Conservation (phyloP, 2,888 invertebrate genomes). For the Chelonus formosanus region DNA sequence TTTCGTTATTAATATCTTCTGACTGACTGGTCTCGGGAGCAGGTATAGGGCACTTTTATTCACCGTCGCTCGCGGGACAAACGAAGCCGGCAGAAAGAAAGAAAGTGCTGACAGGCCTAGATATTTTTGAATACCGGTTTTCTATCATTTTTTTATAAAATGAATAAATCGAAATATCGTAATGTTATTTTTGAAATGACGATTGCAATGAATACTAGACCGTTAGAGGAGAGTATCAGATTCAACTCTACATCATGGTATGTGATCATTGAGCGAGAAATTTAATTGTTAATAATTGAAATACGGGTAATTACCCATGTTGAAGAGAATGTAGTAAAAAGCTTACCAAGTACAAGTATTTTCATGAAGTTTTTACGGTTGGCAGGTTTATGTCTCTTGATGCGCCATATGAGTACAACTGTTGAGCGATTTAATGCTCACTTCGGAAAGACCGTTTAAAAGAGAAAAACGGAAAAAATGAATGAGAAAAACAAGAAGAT, state of each 20-base stretch:
- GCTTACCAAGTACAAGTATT: conserved; percentile 18
- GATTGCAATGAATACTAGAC: too few species aligned
- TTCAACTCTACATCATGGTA: too few species aligned
- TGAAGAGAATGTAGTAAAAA: conserved; percentile 3
- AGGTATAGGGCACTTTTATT: conserved; percentile 58
- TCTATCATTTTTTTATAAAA: conserved; percentile 15
- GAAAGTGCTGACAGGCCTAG: conserved; percentile 43
- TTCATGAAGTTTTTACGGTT: conserved; percentile 51
- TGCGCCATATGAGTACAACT: conserved; percentile 56
- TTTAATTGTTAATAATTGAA: conserved; percentile 31
- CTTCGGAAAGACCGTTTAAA: conserved; percentile 5
- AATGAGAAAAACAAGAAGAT: conserved; percentile 31
- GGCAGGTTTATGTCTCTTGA: conserved; percentile 54
- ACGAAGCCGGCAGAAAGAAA: conserved; percentile 36
- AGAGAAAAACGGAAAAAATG: conserved; percentile 4
- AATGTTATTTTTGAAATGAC: not conserved
- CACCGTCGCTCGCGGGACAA: conserved; percentile 42
- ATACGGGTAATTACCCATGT: conserved; percentile 1
- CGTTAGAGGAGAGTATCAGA: too few species aligned
- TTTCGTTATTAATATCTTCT: conserved; percentile 66
- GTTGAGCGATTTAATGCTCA: conserved; percentile 50
- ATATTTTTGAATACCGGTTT: conserved; percentile 17
- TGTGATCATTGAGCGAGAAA: not conserved
- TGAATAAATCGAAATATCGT: not conserved
- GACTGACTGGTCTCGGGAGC: conserved; percentile 60